Base-by-base conservation (phyloP, 2,113 vertebrate species). In the Pagrus major region DNA sequence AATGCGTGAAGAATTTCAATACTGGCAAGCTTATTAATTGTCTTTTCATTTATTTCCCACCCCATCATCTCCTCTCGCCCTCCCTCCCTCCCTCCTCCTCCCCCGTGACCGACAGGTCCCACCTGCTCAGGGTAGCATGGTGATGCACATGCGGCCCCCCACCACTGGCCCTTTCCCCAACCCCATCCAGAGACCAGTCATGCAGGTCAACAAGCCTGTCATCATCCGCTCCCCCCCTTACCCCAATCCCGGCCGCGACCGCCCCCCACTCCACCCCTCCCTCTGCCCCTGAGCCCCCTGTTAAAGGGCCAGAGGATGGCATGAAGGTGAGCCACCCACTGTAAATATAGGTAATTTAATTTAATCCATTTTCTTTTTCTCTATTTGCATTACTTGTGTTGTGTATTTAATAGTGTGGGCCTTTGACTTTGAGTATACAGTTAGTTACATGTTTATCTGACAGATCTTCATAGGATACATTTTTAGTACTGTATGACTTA, bases 281-380 rank as follows among this genome's bases (percentile, higher is more conserved):
- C 89, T 93, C 91, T 39, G 93, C 87, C 91, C 91, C 93, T 7
- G 94, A 95, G 83, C 84, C 91, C 88, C 67, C 83, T 35, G 71
- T 91, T 61, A 95, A 95, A 88, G 94, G 93, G 84, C 86, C 93
- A 69, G 95, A 96, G 93, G 95, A 96, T 90, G 94, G 94, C 91
- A 93, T 95, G 94, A 96, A 96, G 95, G 95, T 96, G 94, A 96
- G 95, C 94, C 94, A 94, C 91, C 95, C 93, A 88, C 94, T 95
- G 87, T 95, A 95, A 94, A 92, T 85, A 91, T 94, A 95, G 94
- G 95, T 95, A 95, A 95, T 93, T 93, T 84, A 18, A 90, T 91
- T 90, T 90, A 85, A 83, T 88, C 71, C 23, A 74, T 83, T 92
- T 90, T 77, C 75, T 78, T 85, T 91, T 81, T 88, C 60, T 84